Conservation (phyloP, 2,888 invertebrate genomes). For the Strigamia maritima region DNA sequence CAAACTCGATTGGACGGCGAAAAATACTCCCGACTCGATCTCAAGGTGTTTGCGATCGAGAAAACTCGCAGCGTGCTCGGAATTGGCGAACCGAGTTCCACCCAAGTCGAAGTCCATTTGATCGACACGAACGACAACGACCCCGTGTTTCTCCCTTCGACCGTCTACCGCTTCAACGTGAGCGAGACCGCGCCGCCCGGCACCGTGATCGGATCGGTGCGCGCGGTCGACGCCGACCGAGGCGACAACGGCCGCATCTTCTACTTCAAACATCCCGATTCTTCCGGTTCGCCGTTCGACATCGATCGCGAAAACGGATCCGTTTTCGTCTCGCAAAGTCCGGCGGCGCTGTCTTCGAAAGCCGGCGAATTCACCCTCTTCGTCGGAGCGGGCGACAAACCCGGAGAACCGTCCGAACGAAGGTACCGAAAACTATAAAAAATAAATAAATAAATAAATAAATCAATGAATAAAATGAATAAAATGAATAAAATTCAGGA, state of each 20-base stretch:
- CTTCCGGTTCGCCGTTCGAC: slow-evolving; percentile 45
- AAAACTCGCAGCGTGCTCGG: slow-evolving; percentile 65
- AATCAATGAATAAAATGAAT: too few relatives aligned
- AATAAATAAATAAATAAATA: not conserved
- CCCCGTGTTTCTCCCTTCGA: slow-evolving; percentile 78
- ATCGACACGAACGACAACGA: slow-evolving; percentile 89
- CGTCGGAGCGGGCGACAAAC: slow-evolving; percentile 78
- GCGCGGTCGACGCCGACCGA: slow-evolving; percentile 77
- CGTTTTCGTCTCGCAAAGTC: slow-evolving; percentile 45
- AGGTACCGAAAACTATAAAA: slow-evolving; percentile 59
- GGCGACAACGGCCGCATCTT: slow-evolving; percentile 72
- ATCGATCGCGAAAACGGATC: slow-evolving; percentile 47
- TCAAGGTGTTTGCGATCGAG: slow-evolving; percentile 76
- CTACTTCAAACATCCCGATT: slow-evolving; percentile 64
- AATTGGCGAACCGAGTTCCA: slow-evolving; percentile 56
- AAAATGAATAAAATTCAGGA: slow-evolving; percentile 16
- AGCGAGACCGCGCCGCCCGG: slow-evolving; percentile 67
- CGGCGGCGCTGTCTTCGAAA: slow-evolving; percentile 60
- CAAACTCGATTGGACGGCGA: slow-evolving; percentile 76
- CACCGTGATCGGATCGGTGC: slow-evolving; percentile 70
- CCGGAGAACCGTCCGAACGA: slow-evolving; percentile 76
- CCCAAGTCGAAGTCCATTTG: slow-evolving; percentile 75
- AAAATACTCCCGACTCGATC: slow-evolving; percentile 65
- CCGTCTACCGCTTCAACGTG: slow-evolving; percentile 74
- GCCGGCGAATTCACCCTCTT: slow-evolving; percentile 66